Evolutionary conservation across 2,888 invertebrate species (phyloP), one percentile per base, ranked within the genome.

Genomic region (Chrysolina americana): DNA sequence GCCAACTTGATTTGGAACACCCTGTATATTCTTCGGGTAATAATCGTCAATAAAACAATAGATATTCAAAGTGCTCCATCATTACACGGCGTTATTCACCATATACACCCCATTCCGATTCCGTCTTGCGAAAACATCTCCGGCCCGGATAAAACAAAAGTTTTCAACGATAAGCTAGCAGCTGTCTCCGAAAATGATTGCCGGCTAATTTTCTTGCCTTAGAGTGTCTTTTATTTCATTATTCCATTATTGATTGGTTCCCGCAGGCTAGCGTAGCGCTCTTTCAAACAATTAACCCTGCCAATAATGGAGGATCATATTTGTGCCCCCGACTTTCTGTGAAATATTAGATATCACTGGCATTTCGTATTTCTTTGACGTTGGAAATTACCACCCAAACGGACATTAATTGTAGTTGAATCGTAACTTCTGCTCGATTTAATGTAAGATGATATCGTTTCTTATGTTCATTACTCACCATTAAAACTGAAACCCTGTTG

Each of bases 261-360:
- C 83, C 83, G 82, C 83, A 80, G 81, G 84, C 83, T 80, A 84
- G 83, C 84, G 84, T 83, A 83, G 84, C 84, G 83, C 84, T 85
- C 86, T 87, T 86, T 87, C 86, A 87, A 87, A 87, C 87, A 87
- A 87, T 87, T 87, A 87, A 87, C 86, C 85, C 85, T 84, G 86
- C 85, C 86, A 86, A 86, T 87, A 85, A 84, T 84, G 80, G 82
- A 71, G 82, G 86, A 85, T 85, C 83, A 85, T 85, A 86, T 85
- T 86, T 85, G 84, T 80, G 78, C 78, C 81, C 80, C 77, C 77
- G 71, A 74, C 79, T 74, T 73, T 75, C 82, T 76, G 76, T 79
- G 80, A 80, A 79, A 81, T 81, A 81, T 79, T 78, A 79, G 78
- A 81, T 74, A 79, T 74, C 75, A 73, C 74, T 70, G 70, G 76